Base-by-base conservation (phyloP, 2,888 invertebrate genomes). In the Acrobasis suavella region DNA sequence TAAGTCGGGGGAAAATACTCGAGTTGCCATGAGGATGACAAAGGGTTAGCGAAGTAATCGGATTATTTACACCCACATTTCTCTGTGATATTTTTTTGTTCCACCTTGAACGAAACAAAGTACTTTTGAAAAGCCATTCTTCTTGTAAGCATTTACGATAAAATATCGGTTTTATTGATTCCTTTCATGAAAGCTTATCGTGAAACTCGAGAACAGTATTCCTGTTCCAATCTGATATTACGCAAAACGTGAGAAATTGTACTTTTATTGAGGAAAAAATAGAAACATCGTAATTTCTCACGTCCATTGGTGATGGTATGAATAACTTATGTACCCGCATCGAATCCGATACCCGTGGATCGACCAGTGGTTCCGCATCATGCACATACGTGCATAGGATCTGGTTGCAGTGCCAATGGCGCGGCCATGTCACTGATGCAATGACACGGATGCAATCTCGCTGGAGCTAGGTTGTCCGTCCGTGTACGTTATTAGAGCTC, bases 261-360 rank as follows among this genome's bases (percentile, higher is more conserved):
- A 15, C 37, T 54, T 37, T 54, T 54, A 10, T 39, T 39, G 39
- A 55, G 3, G 14, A n/a, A 14, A 42, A 46, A 46, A n/a, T 10
- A 38, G n/a, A 38, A 55, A 56, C 22, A 42, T 42, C 14, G 14
- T 22, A 9, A 56, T 56, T 65, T 62, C 62, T 52, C 56, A 51
- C 52, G 65, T 52, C 50, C 32, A 52, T 50, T n/a, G 60, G 22
- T 65, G 54, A 50, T 32, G 49, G 61, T 49, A 60, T 59, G 59
- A 59, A 37, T 55, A 62, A 64, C 56, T 51, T 8, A 42, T 51
- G 58, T 63, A 50, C 58, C 67, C 66, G 70, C 69, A 73, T 76
- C 71, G 79, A 82, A 90, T 77, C 75, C 70, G 86, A 91, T 91
- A 91, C 76, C 79, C 89, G 89, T 87, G 89, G 73, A 69, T 71